Evolutionary conservation across 2,113 vertebrate species (phyloP).

Genomic region (Gorsachius goisagi): DNA sequence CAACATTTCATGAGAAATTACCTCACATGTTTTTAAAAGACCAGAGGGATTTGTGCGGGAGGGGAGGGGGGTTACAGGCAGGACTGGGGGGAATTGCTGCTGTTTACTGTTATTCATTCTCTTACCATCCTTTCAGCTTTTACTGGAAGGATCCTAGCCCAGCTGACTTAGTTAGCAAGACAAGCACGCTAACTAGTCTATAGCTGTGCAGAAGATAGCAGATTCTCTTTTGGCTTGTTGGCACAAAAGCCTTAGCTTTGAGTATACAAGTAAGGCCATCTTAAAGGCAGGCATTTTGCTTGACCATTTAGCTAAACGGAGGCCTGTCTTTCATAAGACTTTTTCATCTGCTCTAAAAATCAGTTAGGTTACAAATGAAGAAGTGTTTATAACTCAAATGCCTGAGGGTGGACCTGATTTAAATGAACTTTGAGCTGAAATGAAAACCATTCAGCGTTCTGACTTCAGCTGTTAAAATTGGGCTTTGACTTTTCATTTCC

Average conservation of each 20-base stretch:
- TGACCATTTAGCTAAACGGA: not conserved
- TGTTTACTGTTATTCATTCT: not conserved
- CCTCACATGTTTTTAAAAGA: not conserved
- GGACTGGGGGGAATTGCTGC: not conserved
- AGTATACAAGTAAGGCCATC: not conserved
- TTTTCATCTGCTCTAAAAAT: not conserved
- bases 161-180: not conserved
- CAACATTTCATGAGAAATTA: not conserved
- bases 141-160: not conserved
- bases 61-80: not conserved
- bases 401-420: not conserved
- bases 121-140: not conserved
- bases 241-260: not conserved
- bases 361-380: not conserved
- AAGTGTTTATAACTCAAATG: not conserved
- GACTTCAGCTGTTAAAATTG: slow-evolving; percentile 5
- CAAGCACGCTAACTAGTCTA: not conserved
- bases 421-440: not conserved
- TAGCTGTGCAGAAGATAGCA: not conserved
- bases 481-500: not conserved
- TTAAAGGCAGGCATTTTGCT: not conserved
- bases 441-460: not conserved
- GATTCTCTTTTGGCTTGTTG: not conserved
- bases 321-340: not conserved
- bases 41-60: not conserved